These are phyloP conservation scores for Gallinago undulata DNA, from an alignment of 2,113 vertebrate species.

Conservation along the genomic window DNA sequence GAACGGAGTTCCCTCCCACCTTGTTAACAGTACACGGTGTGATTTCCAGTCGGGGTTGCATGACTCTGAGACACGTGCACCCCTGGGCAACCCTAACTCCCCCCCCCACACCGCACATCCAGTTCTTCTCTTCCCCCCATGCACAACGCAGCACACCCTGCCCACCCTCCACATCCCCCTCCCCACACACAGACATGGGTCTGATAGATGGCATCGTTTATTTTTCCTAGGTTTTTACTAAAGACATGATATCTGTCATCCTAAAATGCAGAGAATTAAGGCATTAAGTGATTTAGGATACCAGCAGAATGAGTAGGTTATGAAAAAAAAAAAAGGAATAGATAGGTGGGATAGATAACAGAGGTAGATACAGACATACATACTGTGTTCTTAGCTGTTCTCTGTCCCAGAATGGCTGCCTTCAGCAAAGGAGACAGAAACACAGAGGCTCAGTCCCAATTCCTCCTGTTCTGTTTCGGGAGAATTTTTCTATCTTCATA, in stretches of 20 bases:
- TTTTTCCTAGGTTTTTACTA: background rate
- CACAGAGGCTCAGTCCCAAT: background rate
- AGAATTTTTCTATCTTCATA: background rate
- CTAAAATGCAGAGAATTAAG: background rate
- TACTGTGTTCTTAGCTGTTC: background rate
- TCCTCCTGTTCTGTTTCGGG: background rate
- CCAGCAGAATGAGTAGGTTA: background rate
- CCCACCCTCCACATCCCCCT: background rate
- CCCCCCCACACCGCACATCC: background rate
- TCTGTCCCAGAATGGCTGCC: background rate
- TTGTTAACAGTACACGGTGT: background rate
- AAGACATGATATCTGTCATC: background rate
- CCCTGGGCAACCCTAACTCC: background rate
- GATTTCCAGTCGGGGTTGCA: background rate
- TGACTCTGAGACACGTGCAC: background rate
- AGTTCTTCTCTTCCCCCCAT: background rate
- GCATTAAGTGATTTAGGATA: background rate
- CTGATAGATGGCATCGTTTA: background rate
- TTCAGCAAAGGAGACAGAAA: background rate
- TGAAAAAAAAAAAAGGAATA: background rate
- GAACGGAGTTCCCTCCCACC: background rate
- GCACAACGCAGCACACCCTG: background rate
- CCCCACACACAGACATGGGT: background rate
- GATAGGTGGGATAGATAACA: background rate
- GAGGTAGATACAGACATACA: background rate